Base-by-base conservation (phyloP, 2,113 vertebrate species). In the Oreochromis niloticus region DNA sequence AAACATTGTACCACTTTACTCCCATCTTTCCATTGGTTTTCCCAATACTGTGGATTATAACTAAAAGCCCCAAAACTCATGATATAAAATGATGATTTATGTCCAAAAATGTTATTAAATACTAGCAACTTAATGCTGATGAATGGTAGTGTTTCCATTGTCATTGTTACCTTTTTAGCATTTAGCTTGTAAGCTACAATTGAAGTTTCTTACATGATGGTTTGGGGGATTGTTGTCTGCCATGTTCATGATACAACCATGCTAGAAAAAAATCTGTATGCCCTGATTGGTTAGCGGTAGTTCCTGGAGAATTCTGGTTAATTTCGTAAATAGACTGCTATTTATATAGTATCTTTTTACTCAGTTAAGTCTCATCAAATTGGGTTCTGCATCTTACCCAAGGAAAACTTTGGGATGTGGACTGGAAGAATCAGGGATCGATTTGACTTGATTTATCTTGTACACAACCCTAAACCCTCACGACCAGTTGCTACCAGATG, bases 191-290 rank as follows among this genome's bases (percentile, higher is more conserved):
- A 73, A 48, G 22, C 68, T 46, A 73, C 22, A 73, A 43, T 27
- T 27, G 39, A 24, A 6, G 39, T 71, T 71, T 24, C 66, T 71
- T 24, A 14, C 36, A 41, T 68, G 63, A 41, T 41, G 36, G 0
- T 13, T n/a, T 19, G 36, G 16, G n/a, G 59, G 17, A 68, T 13
- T 68, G n/a, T 41, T 41, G 39, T 16, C 0, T 16, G 0, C 0
- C 39, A 27, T 0, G 8, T 4, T 73, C 13, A 10, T 73, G 39
- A 46, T 43, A 43, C 66, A 71, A 3, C 22, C 22, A 3, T 71
- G 66, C 1, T 6, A 27, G 66, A 19, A 39, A 48, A 73, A 46
- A 73, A 30, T 11, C 1, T 73, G 41, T 11, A 7, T 73, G 41
- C 0, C 22, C 41, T 27, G 22, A 73, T 1, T 73, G 68, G 22